A percentile compares a stretch with the other conserved stretches of the same genome.
phyloP scores from a whole-genome alignment of 1,140 invertebrate species.

The Ephestia elutella region DNA sequence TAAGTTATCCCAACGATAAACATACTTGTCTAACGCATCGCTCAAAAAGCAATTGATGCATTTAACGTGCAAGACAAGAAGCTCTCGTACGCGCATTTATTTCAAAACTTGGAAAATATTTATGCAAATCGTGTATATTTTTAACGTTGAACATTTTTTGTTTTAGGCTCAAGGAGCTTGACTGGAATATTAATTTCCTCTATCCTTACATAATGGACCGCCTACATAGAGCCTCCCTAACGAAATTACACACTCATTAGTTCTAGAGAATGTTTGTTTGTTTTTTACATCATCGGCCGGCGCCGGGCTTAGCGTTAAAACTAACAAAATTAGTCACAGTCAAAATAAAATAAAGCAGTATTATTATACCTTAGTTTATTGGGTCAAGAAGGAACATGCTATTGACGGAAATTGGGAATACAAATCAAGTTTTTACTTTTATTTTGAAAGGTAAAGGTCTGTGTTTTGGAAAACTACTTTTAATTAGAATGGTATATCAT shows the following conservation, averaged over 20 bases:
- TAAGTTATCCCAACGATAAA: background rate
- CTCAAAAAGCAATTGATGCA: background rate
- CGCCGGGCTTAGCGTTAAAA: slow-evolving; percentile 47
- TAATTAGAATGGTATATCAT: no score
- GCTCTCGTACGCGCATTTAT: background rate
- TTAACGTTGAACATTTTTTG: slow-evolving; percentile 5
- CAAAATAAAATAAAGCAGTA: slow-evolving; percentile 35
- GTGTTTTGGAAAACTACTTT: background rate
- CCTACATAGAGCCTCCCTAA: slow-evolving; percentile 59
- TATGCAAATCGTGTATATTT: slow-evolving; percentile 7
- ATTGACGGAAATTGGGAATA: slow-evolving; percentile 11
- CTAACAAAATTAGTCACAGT: slow-evolving; percentile 67
- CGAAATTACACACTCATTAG: slow-evolving; percentile 66
- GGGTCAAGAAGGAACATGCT: slow-evolving; percentile 26
- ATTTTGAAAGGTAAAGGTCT: background rate
- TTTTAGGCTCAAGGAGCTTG: background rate
- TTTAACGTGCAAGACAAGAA: background rate
- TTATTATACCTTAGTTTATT: slow-evolving; percentile 38
- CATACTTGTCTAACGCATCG: background rate
- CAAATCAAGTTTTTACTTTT: slow-evolving; percentile 9
- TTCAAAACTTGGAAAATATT: slow-evolving; percentile 4
- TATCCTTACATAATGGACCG: slow-evolving; percentile 33
- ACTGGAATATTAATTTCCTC: slow-evolving; percentile 33
- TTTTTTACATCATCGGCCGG: slow-evolving; percentile 52
- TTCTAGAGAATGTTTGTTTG: slow-evolving; percentile 64